These are phyloP conservation scores for Hexactinellida sp. DNA, from an alignment of 37 sponge, comb jelly and placozoan genomes.

Conservation along the genomic window DNA sequence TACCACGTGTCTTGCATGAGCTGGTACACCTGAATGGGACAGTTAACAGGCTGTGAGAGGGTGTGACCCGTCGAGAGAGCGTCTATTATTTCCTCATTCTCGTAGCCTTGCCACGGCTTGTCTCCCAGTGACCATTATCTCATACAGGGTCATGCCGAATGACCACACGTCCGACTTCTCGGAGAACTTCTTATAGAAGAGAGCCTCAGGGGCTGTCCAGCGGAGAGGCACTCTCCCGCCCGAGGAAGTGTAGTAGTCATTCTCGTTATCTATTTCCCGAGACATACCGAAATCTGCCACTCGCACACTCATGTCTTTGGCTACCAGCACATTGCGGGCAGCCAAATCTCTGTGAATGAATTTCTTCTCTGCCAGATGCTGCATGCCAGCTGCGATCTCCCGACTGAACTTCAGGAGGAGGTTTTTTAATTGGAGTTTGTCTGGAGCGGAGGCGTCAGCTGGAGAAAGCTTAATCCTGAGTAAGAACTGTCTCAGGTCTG, in stretches of 20 bases:
- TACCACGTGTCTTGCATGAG: neutral
- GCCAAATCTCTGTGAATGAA: constrained; percentile 14
- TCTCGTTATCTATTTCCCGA: neutral
- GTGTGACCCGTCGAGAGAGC: neutral
- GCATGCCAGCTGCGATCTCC: constrained; percentile 24
- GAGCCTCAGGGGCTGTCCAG: constrained; percentile 9
- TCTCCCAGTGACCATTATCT: constrained; percentile 4
- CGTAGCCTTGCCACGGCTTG: neutral
- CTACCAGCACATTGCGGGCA: neutral
- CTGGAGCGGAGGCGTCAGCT: neutral
- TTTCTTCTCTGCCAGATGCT: constrained; percentile 19
- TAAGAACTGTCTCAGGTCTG: constrained; percentile 5
- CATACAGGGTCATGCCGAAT: constrained; percentile 5
- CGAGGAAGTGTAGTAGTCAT: neutral
- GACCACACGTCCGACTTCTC: constrained; percentile 14
- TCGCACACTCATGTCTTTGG: neutral
- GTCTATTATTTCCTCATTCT: neutral
- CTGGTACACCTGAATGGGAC: neutral
- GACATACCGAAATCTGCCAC: constrained; percentile 19
- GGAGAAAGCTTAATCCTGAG: neutral
- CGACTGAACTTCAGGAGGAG: constrained; percentile 13
- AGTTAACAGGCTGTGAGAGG: neutral
- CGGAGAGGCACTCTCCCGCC: neutral
- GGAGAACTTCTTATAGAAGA: neutral
- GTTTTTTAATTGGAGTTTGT: neutral